Percentiles rank a stretch among this genome's conserved stretches.
Evolutionary conservation across 2,797 vertebrate species (phyloP).

Genomic region (Paramormyrops hopkinsi): DNA sequence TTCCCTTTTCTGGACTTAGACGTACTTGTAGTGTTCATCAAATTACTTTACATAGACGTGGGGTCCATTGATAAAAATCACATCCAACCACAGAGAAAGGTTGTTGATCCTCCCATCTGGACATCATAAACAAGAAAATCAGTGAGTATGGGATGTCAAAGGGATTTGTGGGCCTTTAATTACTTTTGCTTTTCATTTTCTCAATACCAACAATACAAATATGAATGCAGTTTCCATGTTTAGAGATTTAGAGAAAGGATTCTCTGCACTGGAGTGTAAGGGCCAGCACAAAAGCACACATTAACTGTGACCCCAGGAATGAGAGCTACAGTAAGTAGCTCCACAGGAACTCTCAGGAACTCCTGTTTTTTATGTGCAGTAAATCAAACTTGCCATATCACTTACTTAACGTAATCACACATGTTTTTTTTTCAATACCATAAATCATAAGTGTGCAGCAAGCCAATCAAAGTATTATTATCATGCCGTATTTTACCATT

Average conservation of each 20-base stretch:
- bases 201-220: neutral
- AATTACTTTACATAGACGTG: neutral
- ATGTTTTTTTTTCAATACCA: neutral
- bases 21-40: neutral
- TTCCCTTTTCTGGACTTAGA: constrained; percentile 7
- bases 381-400: neutral
- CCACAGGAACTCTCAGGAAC: neutral
- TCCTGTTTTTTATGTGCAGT: neutral
- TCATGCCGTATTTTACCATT: neutral
- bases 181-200: neutral
- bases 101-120: neutral
- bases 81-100: neutral
- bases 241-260: neutral
- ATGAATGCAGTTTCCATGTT: neutral
- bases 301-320: neutral
- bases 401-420: neutral
- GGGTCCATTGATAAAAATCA: neutral
- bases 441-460: neutral
- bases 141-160: neutral
- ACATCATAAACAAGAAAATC: neutral
- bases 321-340: neutral
- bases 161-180: neutral
- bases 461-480: constrained; percentile 1
- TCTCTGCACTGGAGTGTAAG: neutral
- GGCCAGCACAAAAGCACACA: neutral